A percentile compares a stretch with the other conserved stretches of the same genome.
phyloP scores from a whole-genome alignment of 2,797 vertebrate species.

The Coccyzus lansbergi region DNA sequence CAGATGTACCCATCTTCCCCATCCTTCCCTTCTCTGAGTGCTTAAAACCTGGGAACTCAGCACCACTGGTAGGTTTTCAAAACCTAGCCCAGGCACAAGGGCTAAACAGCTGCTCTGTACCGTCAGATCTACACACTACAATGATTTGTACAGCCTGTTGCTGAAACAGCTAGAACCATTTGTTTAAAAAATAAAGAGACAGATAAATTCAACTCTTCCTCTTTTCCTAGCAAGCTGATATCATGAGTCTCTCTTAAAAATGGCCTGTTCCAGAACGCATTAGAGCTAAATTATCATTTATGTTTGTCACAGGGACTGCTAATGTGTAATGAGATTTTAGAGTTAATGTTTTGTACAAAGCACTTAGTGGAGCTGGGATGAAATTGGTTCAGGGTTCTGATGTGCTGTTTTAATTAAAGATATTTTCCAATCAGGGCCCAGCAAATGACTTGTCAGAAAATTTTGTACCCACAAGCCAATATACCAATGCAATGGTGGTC shows the following conservation, averaged over 20 bases:
- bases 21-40: background rate
- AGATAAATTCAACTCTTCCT: constrained; percentile 17
- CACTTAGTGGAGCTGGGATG: constrained; percentile 70
- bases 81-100: background rate
- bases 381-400: constrained; percentile 75
- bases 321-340: constrained; percentile 78
- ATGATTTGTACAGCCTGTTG: background rate
- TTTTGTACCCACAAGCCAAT: constrained; percentile 47
- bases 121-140: background rate
- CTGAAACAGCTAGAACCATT: constrained; percentile 20
- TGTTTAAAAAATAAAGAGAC: constrained; percentile 57
- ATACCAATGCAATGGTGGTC: background rate
- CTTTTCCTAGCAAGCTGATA: background rate
- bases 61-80: background rate
- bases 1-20: background rate
- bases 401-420: constrained; percentile 81
- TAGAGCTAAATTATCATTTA: constrained; percentile 75
- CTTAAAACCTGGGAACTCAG: background rate
- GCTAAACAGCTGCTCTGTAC: background rate
- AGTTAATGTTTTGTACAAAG: constrained; percentile 80
- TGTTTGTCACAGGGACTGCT: constrained; percentile 75
- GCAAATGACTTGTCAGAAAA: constrained; percentile 63
- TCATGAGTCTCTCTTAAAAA: constrained; percentile 43
- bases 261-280: constrained; percentile 61
- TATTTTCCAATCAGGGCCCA: constrained; percentile 74